phyloP scores from a whole-genome alignment of 2,888 invertebrate genomes.

The Crossocerus cetratus region DNA sequence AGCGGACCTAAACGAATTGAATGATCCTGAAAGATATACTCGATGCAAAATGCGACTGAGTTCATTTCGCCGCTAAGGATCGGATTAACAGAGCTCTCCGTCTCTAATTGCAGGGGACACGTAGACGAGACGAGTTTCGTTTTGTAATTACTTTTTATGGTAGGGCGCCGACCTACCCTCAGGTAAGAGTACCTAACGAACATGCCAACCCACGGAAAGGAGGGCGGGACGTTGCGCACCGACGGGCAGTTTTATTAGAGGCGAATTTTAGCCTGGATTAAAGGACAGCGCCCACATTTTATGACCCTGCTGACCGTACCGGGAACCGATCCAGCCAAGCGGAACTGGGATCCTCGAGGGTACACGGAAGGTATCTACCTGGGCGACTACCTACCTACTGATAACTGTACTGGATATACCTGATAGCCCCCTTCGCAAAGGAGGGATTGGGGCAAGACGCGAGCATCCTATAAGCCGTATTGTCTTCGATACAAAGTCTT shows the following conservation, averaged over 20 bases:
- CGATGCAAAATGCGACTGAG: no score
- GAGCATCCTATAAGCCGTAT: slow-evolving; percentile 28
- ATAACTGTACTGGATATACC: slow-evolving; percentile 23
- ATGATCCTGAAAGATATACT: no score
- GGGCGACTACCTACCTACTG: not conserved
- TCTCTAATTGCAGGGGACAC: no score
- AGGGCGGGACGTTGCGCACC: slow-evolving; percentile 14
- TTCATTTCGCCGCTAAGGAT: no score
- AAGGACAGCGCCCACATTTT: slow-evolving; percentile 11
- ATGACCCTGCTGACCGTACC: slow-evolving; percentile 8
- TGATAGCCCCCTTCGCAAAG: slow-evolving; percentile 9
- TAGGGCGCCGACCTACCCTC: no score
- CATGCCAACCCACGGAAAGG: not conserved
- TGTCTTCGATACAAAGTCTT: slow-evolving; percentile 19
- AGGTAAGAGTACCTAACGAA: no score
- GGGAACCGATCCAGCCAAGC: not conserved
- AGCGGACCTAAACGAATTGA: not conserved
- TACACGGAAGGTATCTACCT: slow-evolving; percentile 22
- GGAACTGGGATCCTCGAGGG: slow-evolving; percentile 19
- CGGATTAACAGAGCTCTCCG: no score
- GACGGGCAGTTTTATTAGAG: not conserved
- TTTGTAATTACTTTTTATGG: no score
- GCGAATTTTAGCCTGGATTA: slow-evolving; percentile 8
- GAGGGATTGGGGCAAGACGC: slow-evolving; percentile 11
- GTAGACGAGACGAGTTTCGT: no score